These are phyloP conservation scores for Myrmecophaga tridactyla DNA, from an alignment of 2,113 vertebrate genomes.

Conservation along the genomic window DNA sequence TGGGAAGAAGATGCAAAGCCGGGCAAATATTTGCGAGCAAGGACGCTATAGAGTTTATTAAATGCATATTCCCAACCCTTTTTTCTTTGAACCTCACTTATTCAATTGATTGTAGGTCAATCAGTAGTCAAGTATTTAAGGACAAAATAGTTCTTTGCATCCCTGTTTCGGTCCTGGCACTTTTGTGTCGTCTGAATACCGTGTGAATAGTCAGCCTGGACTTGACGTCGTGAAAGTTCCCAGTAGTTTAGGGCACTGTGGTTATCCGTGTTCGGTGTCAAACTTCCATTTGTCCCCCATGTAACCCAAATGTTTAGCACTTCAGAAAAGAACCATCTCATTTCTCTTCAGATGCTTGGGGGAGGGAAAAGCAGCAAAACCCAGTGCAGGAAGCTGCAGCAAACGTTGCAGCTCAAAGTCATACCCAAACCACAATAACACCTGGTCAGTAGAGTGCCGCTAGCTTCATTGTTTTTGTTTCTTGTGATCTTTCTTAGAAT, in stretches of 20 bases:
- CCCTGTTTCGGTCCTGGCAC: background rate
- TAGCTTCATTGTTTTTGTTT: conserved; percentile 6
- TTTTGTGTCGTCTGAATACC: background rate
- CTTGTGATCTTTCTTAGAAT: background rate
- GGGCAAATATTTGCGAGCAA: background rate
- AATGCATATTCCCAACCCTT: conserved; percentile 11
- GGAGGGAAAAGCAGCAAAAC: background rate
- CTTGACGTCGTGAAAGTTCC: background rate
- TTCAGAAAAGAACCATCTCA: background rate
- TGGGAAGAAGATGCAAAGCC: background rate
- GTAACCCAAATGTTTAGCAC: conserved; percentile 43
- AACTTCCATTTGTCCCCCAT: conserved; percentile 57
- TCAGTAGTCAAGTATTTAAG: background rate
- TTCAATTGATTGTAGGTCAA: background rate
- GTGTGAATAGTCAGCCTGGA: background rate
- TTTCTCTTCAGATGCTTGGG: conserved; percentile 48
- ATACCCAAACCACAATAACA: conserved; percentile 28
- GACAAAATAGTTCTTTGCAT: background rate
- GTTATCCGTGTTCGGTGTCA: conserved; percentile 13
- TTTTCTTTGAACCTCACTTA: background rate
- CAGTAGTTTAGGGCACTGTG: background rate
- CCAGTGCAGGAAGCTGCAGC: conserved; percentile 39
- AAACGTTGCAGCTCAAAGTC: background rate
- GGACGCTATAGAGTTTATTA: conserved; percentile 15
- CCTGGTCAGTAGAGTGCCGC: conserved; percentile 63